Evolutionary conservation across 23 tunicate species (phyloP), one percentile per base, ranked within the genome.

Genomic region (Pegea sp.): DNA sequence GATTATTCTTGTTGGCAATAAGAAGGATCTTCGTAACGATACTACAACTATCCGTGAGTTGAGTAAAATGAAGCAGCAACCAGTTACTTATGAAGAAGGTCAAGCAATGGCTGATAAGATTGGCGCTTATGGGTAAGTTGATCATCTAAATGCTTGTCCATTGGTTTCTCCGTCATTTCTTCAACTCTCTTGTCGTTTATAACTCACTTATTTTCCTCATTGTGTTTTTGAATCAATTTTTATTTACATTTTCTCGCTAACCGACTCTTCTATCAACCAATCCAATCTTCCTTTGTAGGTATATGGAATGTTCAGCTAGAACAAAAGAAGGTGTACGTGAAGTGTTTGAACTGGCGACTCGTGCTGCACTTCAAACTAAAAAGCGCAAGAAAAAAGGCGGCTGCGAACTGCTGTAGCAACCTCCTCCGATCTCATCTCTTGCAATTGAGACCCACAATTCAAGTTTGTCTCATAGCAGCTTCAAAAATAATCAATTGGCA

Each of bases 1-100:
- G 18, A 91, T 91, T 29, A 81, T 91, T 42, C 50, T 91, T 46
- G 99, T 91, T 28, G 99, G 99, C 8, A 91, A 91, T 66, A 91
- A 91, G 51, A 81, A 74, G 55, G 99, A 91, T 72, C 55, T 91
- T 53, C 77, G 99, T 13, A 53, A 64, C 20, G 99, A 91, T 61
- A 34, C 32, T 29, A 19, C 59, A 24, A 91, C 99, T 31, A 78
- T 72, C 3, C 58, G 67, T 2, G 99, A 91, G 56, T 69, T 91
- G 22, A 28, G 53, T 13, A 78, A 81, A 34, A 78, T 74, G 88
- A 78, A 81, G 42, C 93, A 91, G 44, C 33, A 49, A 29, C 93
- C 99, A 23, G 99, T 91, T 26, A 67, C 60, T 33, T 5, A 48
- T 24, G 99, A 91, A 8, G 99, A 91, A 49, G 99, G 99, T 3